A percentile compares a stretch with the other conserved stretches of the same genome.
Conservation (phyloP, 64 coral and sea anemone species). For the Cladopsammia gracilis region DNA sequence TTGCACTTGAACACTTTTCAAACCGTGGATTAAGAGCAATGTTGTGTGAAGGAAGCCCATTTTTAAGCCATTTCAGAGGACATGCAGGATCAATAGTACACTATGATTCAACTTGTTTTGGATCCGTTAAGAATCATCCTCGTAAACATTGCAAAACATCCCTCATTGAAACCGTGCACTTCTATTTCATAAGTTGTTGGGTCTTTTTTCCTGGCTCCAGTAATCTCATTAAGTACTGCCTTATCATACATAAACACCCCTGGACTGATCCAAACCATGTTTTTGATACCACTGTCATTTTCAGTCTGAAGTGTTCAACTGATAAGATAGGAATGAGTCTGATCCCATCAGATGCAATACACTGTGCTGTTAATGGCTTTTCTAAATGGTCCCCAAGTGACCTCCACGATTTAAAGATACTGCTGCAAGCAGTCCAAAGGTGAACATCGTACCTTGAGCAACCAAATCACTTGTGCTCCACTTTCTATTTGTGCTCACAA, state of each 20-base stretch:
- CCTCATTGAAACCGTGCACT: conserved; percentile 80
- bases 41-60: too few species aligned
- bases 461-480: conserved; percentile 78
- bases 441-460: conserved; percentile 99
- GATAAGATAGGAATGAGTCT: conserved; percentile 83
- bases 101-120: too few species aligned
- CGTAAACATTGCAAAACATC: conserved; percentile 81
- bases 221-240: conserved; percentile 66
- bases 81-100: too few species aligned
- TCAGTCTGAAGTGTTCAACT: conserved; percentile 88
- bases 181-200: conserved; percentile 63
- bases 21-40: too few species aligned
- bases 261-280: conserved; percentile 90
- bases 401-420: conserved; percentile 63
- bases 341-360: conserved; percentile 79
- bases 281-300: conserved; percentile 85
- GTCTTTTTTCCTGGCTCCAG: conserved; percentile 29
- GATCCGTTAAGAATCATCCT: conserved; percentile 74
- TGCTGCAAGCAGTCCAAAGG: conserved; percentile 91
- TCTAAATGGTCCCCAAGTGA: conserved; percentile 77
- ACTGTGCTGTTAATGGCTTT: conserved; percentile 82
- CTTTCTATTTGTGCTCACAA: conserved; percentile 80
- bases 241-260: conserved; percentile 80
- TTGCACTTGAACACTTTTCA: too few species aligned
- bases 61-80: too few species aligned